Conservation (phyloP, 1,140 invertebrate species). For the Hestina assimilis region DNA sequence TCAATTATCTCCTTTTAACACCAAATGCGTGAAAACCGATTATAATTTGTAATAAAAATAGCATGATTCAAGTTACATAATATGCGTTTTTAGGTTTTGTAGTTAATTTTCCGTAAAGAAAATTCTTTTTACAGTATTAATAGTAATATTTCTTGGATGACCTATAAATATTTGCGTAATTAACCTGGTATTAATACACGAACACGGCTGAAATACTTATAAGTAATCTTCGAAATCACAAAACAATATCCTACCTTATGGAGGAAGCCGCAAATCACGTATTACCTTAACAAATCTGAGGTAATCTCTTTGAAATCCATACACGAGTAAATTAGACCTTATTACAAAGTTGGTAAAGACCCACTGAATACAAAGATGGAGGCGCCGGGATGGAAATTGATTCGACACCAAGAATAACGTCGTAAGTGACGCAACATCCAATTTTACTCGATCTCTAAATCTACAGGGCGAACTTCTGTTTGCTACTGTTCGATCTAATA, state of each 20-base stretch:
- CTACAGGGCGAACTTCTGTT: conserved; percentile 12
- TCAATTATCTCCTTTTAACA: not conserved
- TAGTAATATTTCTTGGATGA: no score
- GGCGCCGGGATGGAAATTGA: conserved; percentile 59
- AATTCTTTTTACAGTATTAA: no score
- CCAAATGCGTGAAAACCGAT: not conserved
- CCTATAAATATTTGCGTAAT: no score
- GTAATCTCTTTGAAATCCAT: conserved; percentile 39
- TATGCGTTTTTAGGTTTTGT: no score
- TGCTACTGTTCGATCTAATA: conserved; percentile 4
- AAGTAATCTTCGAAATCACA: conserved; percentile 19
- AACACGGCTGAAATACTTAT: not conserved
- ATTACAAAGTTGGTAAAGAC: conserved; percentile 36
- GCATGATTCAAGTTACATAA: no score
- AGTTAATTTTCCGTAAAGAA: no score
- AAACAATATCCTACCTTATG: conserved; percentile 45
- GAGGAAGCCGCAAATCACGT: conserved; percentile 61
- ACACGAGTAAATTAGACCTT: conserved; percentile 14
- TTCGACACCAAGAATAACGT: conserved; percentile 57
- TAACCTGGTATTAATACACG: not conserved
- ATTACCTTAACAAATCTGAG: conserved; percentile 54
- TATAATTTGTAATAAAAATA: no score
- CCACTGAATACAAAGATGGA: conserved; percentile 28
- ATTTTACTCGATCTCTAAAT: conserved; percentile 20
- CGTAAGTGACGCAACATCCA: conserved; percentile 38